These are phyloP conservation scores for Aspidoscelis tigris DNA, from an alignment of 2,113 vertebrate species.

Conservation along the genomic window DNA sequence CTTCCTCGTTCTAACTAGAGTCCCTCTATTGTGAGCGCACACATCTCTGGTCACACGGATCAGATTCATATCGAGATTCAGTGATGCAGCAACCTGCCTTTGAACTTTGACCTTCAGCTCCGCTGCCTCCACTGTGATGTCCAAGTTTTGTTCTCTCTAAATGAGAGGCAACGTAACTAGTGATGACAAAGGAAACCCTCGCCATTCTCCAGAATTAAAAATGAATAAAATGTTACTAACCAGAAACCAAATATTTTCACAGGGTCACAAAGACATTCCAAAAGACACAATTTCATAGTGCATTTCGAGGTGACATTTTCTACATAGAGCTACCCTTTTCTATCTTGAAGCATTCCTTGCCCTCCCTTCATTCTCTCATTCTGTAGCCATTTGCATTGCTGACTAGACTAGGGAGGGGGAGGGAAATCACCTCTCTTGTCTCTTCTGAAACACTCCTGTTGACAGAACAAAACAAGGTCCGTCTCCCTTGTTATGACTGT, in stretches of 20 bases:
- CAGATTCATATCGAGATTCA: conserved; percentile 50
- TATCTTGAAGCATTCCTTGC: conserved; percentile 12
- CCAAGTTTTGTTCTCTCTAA: conserved; percentile 67
- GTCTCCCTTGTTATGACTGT: conserved; percentile 30
- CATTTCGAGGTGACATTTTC: conserved; percentile 44
- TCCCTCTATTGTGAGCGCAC: conserved; percentile 4
- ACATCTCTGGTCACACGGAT: conserved; percentile 46
- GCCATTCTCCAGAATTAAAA: not conserved
- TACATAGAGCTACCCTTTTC: conserved; percentile 43
- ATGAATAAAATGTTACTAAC: conserved; percentile 28
- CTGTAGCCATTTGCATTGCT: not conserved
- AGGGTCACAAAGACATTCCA: conserved; percentile 50
- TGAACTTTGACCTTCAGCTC: conserved; percentile 67
- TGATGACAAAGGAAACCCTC: conserved; percentile 58
- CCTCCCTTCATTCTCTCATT: conserved; percentile 27
- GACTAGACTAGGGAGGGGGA: not conserved
- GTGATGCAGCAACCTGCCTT: conserved; percentile 54
- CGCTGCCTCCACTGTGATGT: conserved; percentile 43
- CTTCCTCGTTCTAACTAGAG: not conserved
- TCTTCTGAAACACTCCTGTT: conserved; percentile 40
- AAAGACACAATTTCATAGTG: conserved; percentile 53
- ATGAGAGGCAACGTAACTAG: conserved; percentile 40
- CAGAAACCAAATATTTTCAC: conserved; percentile 54
- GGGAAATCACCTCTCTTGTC: conserved; percentile 19
- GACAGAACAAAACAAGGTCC: conserved; percentile 64